These are phyloP conservation scores for Gallinago jamesoni DNA, from an alignment of 2,113 vertebrate species.

Conservation along the genomic window DNA sequence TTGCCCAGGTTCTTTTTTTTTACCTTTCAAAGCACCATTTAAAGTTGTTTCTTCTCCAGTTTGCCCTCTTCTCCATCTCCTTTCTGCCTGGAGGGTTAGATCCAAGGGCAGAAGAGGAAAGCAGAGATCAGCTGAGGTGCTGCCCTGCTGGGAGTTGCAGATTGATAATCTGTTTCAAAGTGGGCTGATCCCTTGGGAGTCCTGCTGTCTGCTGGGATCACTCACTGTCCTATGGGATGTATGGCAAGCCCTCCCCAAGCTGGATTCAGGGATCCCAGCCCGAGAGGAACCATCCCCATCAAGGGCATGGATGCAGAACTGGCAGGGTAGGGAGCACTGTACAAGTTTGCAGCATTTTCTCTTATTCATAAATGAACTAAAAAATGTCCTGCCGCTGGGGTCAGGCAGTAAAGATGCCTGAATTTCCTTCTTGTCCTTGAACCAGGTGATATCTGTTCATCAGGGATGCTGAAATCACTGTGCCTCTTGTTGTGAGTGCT, in stretches of 20 bases:
- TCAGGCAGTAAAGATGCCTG: not conserved
- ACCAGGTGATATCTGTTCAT: not conserved
- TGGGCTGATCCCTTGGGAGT: not conserved
- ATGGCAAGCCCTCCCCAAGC: not conserved
- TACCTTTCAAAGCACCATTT: constrained; percentile 38
- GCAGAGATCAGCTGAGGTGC: fast-evolving
- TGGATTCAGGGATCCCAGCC: not conserved
- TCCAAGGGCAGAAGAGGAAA: not conserved
- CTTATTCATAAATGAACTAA: not conserved
- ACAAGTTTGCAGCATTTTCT: fast-evolving
- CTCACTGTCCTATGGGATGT: fast-evolving
- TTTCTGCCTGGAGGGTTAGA: not conserved
- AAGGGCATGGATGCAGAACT: fast-evolving
- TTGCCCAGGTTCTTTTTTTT: constrained; percentile 82
- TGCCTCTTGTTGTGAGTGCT: not conserved
- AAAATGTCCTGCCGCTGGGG: not conserved
- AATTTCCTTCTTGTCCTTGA: not conserved
- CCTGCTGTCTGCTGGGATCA: not conserved
- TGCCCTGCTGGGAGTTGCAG: not conserved
- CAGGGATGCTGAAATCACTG: not conserved
- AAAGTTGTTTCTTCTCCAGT: not conserved
- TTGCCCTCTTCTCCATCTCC: not conserved
- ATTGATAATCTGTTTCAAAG: not conserved
- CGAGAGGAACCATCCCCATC: fast-evolving
- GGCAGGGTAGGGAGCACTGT: not conserved